Evolutionary conservation across 2,113 vertebrate genomes (phyloP), one percentile per base, ranked within the genome.

Genomic region (Coryphaenoides rupestris): DNA sequence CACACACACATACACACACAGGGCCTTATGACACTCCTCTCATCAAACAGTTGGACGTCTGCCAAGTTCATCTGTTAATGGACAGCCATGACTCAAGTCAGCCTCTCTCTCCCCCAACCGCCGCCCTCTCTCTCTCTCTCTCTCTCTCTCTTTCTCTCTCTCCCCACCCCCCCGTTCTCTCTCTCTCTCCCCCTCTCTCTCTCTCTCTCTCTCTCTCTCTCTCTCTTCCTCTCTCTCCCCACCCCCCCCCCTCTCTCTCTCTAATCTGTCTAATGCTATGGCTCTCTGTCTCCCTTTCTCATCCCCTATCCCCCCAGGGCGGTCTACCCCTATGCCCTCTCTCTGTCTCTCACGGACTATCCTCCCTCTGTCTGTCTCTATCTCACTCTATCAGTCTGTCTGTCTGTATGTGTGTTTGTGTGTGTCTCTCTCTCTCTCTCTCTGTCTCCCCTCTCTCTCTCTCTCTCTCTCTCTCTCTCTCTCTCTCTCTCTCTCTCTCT

Each of bases 21-120:
- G n/a, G 19, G 58, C 52, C 55, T 69, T 78, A 75, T 91, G 94
- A 96, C 94, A 94, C 78, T 69, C 81, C 90, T 91, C 92, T 85
- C 95, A 94, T 94, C 94, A 94, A 89, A 94, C 89, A 89, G 85
- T 91, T 98, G 95, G 95, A 93, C 82, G 84, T 82, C 52, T 26
- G 94, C 95, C 95, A 98, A 95, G 95, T 97, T 97, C 95, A 96
- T 96, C 94, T 94, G 93, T 96, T 98, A 98, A 96, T 96, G 95
- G 95, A 95, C 92, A 93, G 91, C 88, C 90, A 87, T 81, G 80
- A 86, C 74, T 82, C 66, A 40, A 40, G 33, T 86, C 88, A 75
- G 64, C 86, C 83, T 86, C 89, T 87, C 91, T 58, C 90, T 92
- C 90, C 90, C 87, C 40, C 79, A n/a, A n/a, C n/a, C n/a, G n/a